Evolutionary conservation across 2,888 invertebrate species (phyloP), one percentile per base, ranked within the genome.

Genomic region (Auanema sp.): DNA sequence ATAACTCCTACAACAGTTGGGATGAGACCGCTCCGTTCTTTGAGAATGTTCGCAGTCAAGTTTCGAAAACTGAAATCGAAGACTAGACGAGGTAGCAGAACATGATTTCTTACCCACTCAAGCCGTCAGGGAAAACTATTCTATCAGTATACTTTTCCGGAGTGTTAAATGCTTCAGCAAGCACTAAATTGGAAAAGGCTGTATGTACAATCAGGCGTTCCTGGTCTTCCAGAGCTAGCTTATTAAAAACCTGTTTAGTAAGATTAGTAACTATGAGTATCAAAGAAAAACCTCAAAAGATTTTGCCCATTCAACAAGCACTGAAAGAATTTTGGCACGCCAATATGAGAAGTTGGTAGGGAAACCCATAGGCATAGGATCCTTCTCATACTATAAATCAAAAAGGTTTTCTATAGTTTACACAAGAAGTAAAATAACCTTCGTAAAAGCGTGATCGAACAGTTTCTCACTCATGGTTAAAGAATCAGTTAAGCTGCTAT

Each of bases 1-100:
- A 82, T 82, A 4, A 82, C 82, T 24, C 83, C 80, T 8, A 82
- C 82, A 8, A 82, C 82, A 4, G 82, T 83, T 12, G 82, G 82
- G 18, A 81, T 83, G 52, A 82, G 61, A 42, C 43, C 68, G 57
- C 54, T 69, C 58, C 59, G 67, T 63, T 51, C 69, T 60, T 79
- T 79, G 16, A 80, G 64, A 16, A 77, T 69, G 44, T 79, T 74
- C 33, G 79, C 71, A 23, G 69, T 41, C 12, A 81, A 71, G 58
- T 82, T 82, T 42, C 82, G 77, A 64, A 74, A 82, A 10, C 82
- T 83, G 57, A 8, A 60, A 56, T 8, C 16, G 55, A 2, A 1
- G 42, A 14, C 18, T 16, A 56, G 6, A 16, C 55, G 11, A 41
- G n/a, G 14, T 6, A 23, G 5, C 10, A 14, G 5, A 54, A 14